Conservation (phyloP, 1,140 invertebrate species). For the Neodiprion pinetum region DNA sequence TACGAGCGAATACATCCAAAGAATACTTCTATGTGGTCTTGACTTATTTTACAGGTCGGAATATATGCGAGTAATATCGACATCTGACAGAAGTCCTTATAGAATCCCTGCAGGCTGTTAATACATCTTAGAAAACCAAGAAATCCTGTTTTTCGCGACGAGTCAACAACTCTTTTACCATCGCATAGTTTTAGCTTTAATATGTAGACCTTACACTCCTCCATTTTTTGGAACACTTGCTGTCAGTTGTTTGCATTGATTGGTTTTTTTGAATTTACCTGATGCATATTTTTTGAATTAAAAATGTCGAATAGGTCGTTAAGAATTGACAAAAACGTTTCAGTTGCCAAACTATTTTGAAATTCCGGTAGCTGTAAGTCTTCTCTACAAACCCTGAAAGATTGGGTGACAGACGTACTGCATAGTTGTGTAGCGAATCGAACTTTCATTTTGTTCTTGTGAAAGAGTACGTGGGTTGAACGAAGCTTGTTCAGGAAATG, state of each 20-base stretch:
- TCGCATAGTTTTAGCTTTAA: background rate
- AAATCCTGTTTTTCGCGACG: background rate
- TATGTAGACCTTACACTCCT: background rate
- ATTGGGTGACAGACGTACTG: conserved; percentile 36
- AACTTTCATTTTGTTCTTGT: conserved; percentile 47
- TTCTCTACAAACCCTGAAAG: conserved; percentile 22
- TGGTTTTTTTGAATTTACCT: background rate
- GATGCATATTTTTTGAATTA: conserved; percentile 21
- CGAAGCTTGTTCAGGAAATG: conserved; percentile 43
- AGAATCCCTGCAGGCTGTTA: background rate
- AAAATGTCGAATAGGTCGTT: conserved; percentile 17
- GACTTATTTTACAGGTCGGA: too few species aligned
- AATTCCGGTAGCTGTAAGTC: background rate
- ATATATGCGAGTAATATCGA: too few species aligned
- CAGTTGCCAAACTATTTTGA: background rate
- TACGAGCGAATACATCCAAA: background rate
- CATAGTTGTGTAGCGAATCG: conserved; percentile 41
- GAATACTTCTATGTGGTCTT: too few species aligned
- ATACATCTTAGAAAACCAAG: background rate
- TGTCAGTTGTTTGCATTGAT: background rate
- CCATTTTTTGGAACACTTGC: background rate
- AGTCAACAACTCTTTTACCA: background rate
- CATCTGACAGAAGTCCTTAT: conserved; percentile 1
- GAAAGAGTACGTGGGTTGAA: conserved; percentile 39
- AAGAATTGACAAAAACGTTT: background rate